Percentiles rank a stretch among this genome's conserved stretches.
Evolutionary conservation across 2,797 vertebrate species (phyloP).

Genomic region (Eulemur coronatus): DNA sequence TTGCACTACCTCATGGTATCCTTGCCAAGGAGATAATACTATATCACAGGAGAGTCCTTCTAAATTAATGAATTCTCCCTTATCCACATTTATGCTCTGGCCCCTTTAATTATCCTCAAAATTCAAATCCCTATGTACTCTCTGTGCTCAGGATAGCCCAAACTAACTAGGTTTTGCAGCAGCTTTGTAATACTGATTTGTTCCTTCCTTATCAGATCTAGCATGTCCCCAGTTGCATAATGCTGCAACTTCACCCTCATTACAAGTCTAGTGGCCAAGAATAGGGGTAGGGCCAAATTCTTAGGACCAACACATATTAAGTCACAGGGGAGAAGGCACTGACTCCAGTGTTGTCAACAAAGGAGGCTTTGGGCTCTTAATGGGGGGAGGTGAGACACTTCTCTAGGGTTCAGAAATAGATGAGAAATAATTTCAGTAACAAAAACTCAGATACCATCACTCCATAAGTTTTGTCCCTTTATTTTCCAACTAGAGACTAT

Average conservation of each 20-base stretch:
- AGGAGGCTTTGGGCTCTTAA: background rate
- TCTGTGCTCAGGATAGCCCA: background rate
- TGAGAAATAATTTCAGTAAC: background rate
- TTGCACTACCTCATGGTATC: background rate
- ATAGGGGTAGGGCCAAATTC: background rate
- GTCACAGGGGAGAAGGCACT: background rate
- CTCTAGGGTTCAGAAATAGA: background rate
- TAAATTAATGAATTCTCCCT: background rate
- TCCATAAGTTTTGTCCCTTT: background rate
- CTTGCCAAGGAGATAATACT: background rate
- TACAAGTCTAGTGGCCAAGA: background rate
- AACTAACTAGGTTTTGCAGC: background rate
- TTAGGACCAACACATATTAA: background rate
- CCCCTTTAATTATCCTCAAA: background rate
- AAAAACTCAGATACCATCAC: background rate
- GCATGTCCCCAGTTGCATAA: background rate
- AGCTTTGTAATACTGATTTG: background rate
- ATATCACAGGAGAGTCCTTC: background rate
- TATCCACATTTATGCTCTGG: background rate
- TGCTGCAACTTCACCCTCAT: background rate
- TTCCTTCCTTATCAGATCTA: background rate
- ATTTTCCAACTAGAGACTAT: background rate
- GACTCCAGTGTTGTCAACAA: background rate
- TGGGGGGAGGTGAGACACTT: too few relatives aligned
- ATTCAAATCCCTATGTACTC: fast-evolving